Evolutionary conservation across 2,113 vertebrate species (phyloP).

Genomic region (Podarcis cretensis): DNA sequence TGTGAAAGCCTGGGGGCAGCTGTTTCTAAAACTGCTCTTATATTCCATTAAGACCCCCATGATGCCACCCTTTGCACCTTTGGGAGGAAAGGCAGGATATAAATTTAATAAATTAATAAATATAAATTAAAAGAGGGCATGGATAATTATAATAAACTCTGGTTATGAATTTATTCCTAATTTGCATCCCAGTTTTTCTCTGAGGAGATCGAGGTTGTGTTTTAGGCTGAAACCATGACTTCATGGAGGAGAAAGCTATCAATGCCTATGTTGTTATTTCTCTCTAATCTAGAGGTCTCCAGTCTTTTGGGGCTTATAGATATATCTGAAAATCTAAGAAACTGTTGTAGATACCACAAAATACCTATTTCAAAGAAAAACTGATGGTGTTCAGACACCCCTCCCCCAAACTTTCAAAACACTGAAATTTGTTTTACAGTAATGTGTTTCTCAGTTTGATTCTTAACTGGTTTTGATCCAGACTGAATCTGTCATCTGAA

Average conservation of each 20-base stretch:
- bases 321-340: too few species aligned
- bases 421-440: background rate
- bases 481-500: too few species aligned
- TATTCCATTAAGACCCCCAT: background rate
- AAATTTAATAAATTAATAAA: background rate
- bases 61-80: too few species aligned
- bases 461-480: too few species aligned
- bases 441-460: background rate
- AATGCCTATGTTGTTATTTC: too few species aligned
- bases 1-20: background rate
- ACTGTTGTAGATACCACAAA: too few species aligned
- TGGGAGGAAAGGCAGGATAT: too few species aligned
- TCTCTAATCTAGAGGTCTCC: background rate
- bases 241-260: too few species aligned
- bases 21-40: constrained; percentile 2
- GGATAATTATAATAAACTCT: background rate
- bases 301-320: too few species aligned
- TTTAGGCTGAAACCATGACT: background rate
- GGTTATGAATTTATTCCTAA: background rate
- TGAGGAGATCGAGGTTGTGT: background rate
- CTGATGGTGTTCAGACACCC: too few species aligned
- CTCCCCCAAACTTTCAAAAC: too few species aligned
- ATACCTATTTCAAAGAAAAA: too few species aligned
- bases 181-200: background rate
- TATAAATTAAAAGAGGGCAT: background rate